These are phyloP conservation scores for Ptychoptera albimana DNA, from an alignment of 2,888 invertebrate species.

Conservation along the genomic window DNA sequence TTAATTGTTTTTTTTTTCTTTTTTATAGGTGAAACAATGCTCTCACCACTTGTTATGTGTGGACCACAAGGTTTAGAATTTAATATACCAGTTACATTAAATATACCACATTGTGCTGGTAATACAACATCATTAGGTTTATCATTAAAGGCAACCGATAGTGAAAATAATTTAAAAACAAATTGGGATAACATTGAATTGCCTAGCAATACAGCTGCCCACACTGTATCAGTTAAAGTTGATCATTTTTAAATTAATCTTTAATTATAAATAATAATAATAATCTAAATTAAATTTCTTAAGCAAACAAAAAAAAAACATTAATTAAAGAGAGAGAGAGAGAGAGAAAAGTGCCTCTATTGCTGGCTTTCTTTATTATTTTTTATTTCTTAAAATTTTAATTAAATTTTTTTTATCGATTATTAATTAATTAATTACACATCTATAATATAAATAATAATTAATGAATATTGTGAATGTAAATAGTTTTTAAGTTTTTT, in stretches of 20 bases:
- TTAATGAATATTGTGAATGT: too few relatives aligned
- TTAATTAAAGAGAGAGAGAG: too few relatives aligned
- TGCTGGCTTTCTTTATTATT: too few relatives aligned
- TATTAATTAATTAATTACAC: too few relatives aligned
- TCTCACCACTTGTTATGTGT: slow-evolving; percentile 91
- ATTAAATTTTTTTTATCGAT: too few relatives aligned
- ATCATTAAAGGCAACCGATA: slow-evolving; percentile 65
- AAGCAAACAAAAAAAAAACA: too few relatives aligned
- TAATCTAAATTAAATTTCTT: too few relatives aligned
- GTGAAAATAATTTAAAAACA: slow-evolving; percentile 67
- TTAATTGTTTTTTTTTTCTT: slow-evolving; percentile 5
- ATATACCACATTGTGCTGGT: slow-evolving; percentile 76
- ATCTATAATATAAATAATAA: too few relatives aligned
- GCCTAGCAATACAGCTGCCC: slow-evolving; percentile 67
- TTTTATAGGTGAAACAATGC: slow-evolving; percentile 73
- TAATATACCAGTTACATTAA: slow-evolving; percentile 73
- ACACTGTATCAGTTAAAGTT: slow-evolving; percentile 78
- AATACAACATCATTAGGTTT: slow-evolving; percentile 60
- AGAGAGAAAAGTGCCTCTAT: too few relatives aligned
- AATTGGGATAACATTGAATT: slow-evolving; percentile 75
- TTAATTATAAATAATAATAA: background rate
- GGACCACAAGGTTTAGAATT: slow-evolving; percentile 89
- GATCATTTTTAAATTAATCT: slow-evolving; percentile 62
- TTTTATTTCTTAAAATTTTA: too few relatives aligned
- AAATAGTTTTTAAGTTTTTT: too few relatives aligned